Conservation (phyloP, 2,888 invertebrate species). For the Drosophila macrothrix region DNA sequence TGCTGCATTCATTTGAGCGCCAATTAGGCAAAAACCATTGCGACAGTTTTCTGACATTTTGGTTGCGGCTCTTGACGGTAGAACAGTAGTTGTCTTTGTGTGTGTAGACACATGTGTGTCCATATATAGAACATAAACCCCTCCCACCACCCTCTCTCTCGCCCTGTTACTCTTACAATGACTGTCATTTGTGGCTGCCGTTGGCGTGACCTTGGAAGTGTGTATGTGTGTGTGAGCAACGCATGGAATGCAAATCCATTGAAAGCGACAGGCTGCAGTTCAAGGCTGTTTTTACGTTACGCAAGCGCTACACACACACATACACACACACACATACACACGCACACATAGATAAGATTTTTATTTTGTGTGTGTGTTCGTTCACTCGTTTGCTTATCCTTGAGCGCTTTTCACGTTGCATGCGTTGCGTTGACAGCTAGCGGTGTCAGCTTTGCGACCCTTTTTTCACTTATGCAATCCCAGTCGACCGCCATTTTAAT, state of each 20-base stretch:
- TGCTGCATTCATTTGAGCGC: conserved; percentile 58
- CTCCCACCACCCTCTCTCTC: neutral
- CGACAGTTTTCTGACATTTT: conserved; percentile 69
- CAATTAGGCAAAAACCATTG: conserved; percentile 63
- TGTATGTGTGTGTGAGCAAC: conserved; percentile 31
- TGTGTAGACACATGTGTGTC: conserved; percentile 15
- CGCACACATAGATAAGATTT: conserved; percentile 6
- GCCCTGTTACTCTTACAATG: conserved; percentile 12
- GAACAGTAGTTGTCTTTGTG: conserved; percentile 8
- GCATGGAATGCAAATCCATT: conserved; percentile 80
- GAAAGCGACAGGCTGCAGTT: conserved; percentile 80
- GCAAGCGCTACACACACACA: conserved; percentile 65
- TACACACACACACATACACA: conserved; percentile 13
- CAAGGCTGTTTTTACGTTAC: conserved; percentile 81
- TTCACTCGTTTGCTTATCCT: conserved; percentile 55
- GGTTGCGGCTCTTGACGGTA: conserved; percentile 44
- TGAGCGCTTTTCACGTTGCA: conserved; percentile 65
- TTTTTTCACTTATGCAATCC: conserved; percentile 42
- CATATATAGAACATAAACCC: conserved; percentile 2
- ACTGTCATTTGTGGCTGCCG: conserved; percentile 54
- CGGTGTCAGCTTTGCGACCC: conserved; percentile 27
- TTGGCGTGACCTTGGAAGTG: conserved; percentile 48
- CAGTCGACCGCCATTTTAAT: conserved; percentile 36
- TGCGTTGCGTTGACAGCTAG: conserved; percentile 65
- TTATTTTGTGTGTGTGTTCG: conserved; percentile 27